Base-by-base conservation (phyloP, 2,797 vertebrate species). In the Poeciliopsis gracilis region DNA sequence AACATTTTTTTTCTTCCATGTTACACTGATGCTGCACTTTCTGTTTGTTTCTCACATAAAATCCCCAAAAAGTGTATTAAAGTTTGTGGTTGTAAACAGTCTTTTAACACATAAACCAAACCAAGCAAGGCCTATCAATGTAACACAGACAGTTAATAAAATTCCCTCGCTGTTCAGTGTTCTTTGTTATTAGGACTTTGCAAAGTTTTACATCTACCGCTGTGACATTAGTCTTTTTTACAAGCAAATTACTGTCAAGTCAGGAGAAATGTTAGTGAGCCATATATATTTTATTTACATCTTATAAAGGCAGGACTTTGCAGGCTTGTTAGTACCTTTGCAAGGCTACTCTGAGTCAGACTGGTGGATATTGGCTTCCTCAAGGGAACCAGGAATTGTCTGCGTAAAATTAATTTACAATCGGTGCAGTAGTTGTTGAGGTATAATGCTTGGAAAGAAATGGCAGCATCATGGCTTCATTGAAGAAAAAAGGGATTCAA, bases 181-280 rank as follows among this genome's bases (percentile, higher is more conserved):
- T 86, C 25, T 87, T 77, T 76, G 75, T 70, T n/a, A 43, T 38
- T 66, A 70, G n/a, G 23, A n/a, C 23, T 43, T 15, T n/a, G 67
- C 25, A 7, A 70, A n/a, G 41, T 45, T 70, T 43, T 70, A 45
- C 67, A 45, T 45, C 25, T 45, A 28, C 11, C 5, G 12, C 36
- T n/a, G 41, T 45, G 38, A 70, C 25, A 69, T 76, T 76, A 70
- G n/a, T 77, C 23, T 12, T 73, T 75, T 76, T 72, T 33, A 38
- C 43, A 61, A 45, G 30, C 10, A 79, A 30, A 71, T 70, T 38
- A 49, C 7, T 63, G 51, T 69, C n/a, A 33, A 76, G 69, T n/a
- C 30, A 47, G 57, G 38, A 73, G 11, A 72, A 73, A 75, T 73
- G 5, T 77, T 63, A 28, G 25, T 59, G 28, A 45, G 67, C 36